These are phyloP conservation scores for Phoxinus dragarum DNA, from an alignment of 2,797 vertebrate genomes.

Conservation along the genomic window DNA sequence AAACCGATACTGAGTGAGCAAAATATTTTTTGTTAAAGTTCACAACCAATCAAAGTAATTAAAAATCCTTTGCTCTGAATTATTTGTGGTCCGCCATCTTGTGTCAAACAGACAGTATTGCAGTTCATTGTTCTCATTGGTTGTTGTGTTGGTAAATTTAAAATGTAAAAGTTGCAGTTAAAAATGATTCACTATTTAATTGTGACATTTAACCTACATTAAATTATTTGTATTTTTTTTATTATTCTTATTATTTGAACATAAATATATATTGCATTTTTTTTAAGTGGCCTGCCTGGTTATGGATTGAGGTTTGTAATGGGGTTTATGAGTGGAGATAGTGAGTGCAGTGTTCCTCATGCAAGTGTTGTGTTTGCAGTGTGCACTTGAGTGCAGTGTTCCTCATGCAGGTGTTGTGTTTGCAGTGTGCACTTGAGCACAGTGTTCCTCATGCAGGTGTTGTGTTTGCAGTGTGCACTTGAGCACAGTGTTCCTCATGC, in stretches of 20 bases:
- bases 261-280: not conserved
- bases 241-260: too few relatives aligned
- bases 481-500: conserved; percentile 47
- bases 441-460: not conserved
- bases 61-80: not conserved
- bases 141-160: not conserved
- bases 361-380: conserved; percentile 71
- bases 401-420: not conserved
- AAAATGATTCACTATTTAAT: not conserved
- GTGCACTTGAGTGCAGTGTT: conserved; percentile 69
- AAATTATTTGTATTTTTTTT: not conserved
- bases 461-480: conserved; percentile 78
- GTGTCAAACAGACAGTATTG: not conserved
- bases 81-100: too few relatives aligned
- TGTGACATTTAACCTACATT: not conserved
- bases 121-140: not conserved
- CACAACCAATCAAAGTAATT: not conserved
- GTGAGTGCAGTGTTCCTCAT: not conserved
- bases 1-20: not conserved
- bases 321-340: not conserved
- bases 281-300: not conserved
- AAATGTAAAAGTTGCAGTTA: not conserved
- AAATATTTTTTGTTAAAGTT: not conserved
- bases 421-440: conserved; percentile 81
- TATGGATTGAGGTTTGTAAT: too few relatives aligned